Evolutionary conservation across 1,140 invertebrate genomes (phyloP), one percentile per base, ranked within the genome.

Genomic region (Bradysia coprophila): DNA sequence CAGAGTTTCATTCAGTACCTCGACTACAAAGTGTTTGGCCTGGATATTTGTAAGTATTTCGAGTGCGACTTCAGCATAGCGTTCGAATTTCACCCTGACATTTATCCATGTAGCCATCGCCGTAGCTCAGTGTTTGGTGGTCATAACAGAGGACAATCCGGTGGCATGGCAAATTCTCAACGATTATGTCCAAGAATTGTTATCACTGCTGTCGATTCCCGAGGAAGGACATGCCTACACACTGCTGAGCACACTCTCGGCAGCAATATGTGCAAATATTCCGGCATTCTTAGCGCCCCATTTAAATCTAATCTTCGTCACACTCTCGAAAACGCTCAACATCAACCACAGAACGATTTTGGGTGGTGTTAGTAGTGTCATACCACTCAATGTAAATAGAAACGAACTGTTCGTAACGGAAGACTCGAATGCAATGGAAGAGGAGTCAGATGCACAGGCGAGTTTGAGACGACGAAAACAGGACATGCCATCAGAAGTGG

Each of bases 91-190:
- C 33, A 6, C 33, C n/a, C n/a, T n/a, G n/a, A n/a, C n/a, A n/a
- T 6, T 15, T 34, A 21, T 21, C 2, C n/a, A 36, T 36, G 23
- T 21, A 43, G 61, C 66, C 2, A 63, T 69, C 44, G 61, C 73
- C 18, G 68, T 72, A 16, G 64, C 71, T 20, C 75, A 80, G 44
- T 78, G 73, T 48, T 55, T 81, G 13, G 61, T 76, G 43, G 74
- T 76, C 22, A 65, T 80, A 37, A 67, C 73, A 2, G 79, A 81
- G 60, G 75, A 80, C 38, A 81, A 81, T 59, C 48, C 57, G 8
- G 49, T 51, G 38, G 67, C 67, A 2, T 58, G 71, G 47, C 51
- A 61, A 22, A 61, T 69, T 49, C 50, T 76, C 8, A 62, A 64
- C 44, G 62, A 52, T 39, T 59, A 56, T 38, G 66, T 71, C 42